phyloP scores from a whole-genome alignment of 2,888 invertebrate species.

The Oxyscelio sp. region DNA sequence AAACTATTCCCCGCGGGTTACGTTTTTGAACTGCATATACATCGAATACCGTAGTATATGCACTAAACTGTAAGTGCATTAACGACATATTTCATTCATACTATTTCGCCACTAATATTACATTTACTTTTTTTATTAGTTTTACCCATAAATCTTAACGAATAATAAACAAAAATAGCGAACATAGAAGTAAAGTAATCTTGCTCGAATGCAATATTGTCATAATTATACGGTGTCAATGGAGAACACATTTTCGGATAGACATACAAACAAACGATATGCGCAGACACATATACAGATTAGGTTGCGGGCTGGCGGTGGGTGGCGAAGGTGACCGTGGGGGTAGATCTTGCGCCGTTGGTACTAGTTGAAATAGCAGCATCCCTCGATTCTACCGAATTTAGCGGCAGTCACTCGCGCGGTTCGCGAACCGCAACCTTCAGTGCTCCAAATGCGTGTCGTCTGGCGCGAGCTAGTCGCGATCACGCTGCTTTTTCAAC shows the following conservation, averaged over 20 bases:
- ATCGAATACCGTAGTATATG: too few relatives aligned
- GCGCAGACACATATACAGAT: constrained; percentile 63
- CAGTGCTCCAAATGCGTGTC: constrained; percentile 35
- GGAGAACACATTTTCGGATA: constrained; percentile 64
- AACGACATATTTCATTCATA: too few relatives aligned
- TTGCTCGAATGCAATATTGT: constrained; percentile 48
- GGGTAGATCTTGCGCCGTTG: constrained; percentile 87
- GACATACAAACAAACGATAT: constrained; percentile 55
- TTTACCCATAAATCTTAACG: too few relatives aligned
- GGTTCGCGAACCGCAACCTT: constrained; percentile 84
- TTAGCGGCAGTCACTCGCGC: constrained; percentile 87
- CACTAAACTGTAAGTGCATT: too few relatives aligned
- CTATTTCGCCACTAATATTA: too few relatives aligned
- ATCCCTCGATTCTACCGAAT: constrained; percentile 83
- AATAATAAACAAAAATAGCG: too few relatives aligned
- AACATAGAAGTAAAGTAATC: too few relatives aligned
- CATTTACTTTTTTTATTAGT: too few relatives aligned
- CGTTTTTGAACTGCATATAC: too few relatives aligned
- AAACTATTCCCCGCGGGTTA: too few relatives aligned
- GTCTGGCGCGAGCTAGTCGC: neutral
- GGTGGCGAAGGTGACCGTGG: constrained; percentile 77
- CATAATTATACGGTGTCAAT: constrained; percentile 62
- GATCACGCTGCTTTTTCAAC: constrained; percentile 71
- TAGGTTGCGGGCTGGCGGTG: constrained; percentile 45
- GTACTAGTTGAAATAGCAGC: constrained; percentile 84